Evolutionary conservation across 2,113 vertebrate species (phyloP).

Genomic region (Gadus macrocephalus): DNA sequence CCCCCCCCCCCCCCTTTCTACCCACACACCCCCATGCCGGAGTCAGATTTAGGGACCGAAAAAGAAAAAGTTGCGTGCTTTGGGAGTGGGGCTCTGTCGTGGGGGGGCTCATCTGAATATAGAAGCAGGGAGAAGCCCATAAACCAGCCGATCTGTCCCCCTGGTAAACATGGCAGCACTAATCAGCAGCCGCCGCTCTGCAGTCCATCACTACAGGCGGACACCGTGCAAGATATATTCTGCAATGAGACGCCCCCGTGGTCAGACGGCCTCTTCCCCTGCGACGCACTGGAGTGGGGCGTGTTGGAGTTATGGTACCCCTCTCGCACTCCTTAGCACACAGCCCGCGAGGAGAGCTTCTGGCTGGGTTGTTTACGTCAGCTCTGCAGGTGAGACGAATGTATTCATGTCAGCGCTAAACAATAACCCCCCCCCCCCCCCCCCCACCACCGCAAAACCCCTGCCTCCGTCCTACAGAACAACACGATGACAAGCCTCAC

Average conservation of each 20-base stretch:
- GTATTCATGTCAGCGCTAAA: no score
- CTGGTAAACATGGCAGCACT: background rate
- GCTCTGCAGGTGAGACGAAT: no score
- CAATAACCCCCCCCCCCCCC: no score
- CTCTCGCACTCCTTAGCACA: no score
- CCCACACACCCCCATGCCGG: background rate
- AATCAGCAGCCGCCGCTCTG: background rate
- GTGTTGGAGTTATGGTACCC: no score
- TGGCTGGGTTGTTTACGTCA: no score
- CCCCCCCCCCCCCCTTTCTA: slow-evolving; percentile 9
- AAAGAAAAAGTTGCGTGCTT: no score
- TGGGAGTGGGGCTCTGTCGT: background rate
- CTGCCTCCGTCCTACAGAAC: slow-evolving; percentile 56
- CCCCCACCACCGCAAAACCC: background rate
- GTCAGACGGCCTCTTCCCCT: no score
- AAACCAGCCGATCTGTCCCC: background rate
- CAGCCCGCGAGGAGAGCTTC: no score
- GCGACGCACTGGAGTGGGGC: no score
- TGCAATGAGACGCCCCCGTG: no score
- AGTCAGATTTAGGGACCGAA: slow-evolving; percentile 26
- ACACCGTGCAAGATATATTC: no score
- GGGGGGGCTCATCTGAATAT: slow-evolving; percentile 13
- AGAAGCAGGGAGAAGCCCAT: background rate
- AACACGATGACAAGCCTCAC: slow-evolving; percentile 52
- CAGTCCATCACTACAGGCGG: background rate